Conservation (phyloP, 92 coral and sea anemone genomes). For the Porites cylindrica region DNA sequence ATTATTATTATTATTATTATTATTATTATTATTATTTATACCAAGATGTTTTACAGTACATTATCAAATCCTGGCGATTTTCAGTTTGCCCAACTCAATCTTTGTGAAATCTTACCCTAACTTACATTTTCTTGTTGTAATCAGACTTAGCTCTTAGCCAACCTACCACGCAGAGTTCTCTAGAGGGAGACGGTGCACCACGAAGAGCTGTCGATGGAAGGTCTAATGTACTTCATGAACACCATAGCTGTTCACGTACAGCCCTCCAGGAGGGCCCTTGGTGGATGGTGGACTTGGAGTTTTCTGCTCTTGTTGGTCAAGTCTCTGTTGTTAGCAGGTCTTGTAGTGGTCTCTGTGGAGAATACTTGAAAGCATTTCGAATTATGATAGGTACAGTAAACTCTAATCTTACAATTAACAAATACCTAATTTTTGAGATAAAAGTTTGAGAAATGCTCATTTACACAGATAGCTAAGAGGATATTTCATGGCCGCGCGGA, state of each 20-base stretch:
- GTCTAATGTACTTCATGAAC: neutral
- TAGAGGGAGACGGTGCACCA: conserved; percentile 22
- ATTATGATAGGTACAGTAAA: neutral
- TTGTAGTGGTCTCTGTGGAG: neutral
- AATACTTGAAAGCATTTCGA: neutral
- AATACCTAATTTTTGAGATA: too few species aligned
- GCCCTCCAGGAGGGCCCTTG: conserved; percentile 31
- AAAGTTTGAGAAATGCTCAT: too few species aligned
- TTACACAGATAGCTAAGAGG: too few species aligned
- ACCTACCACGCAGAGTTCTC: conserved; percentile 29
- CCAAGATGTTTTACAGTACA: too few species aligned
- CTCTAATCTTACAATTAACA: too few species aligned
- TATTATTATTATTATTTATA: too few species aligned
- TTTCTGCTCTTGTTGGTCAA: neutral
- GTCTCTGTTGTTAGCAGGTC: neutral
- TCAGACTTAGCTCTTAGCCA: conserved; percentile 28
- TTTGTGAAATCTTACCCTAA: too few species aligned
- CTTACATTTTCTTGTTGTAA: too few species aligned
- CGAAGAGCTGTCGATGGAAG: conserved; percentile 39
- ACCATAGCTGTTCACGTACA: conserved; percentile 39
- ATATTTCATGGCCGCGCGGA: too few species aligned
- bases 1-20: too few species aligned
- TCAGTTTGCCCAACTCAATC: too few species aligned
- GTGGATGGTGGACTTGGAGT: conserved; percentile 52
- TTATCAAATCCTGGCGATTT: too few species aligned